Percentiles rank a stretch among this genome's conserved stretches.
Evolutionary conservation across 1,140 invertebrate species (phyloP).

Genomic region (Lanistes nyassanus): DNA sequence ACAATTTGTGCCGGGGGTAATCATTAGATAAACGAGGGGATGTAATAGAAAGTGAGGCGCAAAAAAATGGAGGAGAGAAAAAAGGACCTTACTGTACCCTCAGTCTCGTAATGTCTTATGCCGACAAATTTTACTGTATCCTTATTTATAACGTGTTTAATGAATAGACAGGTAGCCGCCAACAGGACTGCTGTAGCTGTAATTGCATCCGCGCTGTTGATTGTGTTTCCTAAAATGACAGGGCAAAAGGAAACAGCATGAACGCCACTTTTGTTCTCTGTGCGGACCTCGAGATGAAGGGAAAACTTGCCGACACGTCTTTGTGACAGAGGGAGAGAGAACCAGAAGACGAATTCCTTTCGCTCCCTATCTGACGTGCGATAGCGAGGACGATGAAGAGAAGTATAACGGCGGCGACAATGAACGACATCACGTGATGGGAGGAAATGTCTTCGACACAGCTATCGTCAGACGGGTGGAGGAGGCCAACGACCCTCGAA

Average conservation of each 20-base stretch:
- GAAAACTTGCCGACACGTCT: constrained; percentile 9
- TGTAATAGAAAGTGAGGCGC: too few relatives aligned
- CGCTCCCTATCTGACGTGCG: neutral
- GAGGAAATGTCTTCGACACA: constrained; percentile 10
- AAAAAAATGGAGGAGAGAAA: too few relatives aligned
- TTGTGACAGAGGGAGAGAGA: neutral
- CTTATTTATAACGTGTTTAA: too few relatives aligned
- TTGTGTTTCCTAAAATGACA: neutral
- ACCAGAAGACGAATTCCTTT: neutral
- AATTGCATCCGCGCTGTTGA: neutral
- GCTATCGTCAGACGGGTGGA: neutral
- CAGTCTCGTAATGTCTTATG: too few relatives aligned
- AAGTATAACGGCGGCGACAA: neutral
- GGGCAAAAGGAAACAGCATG: neutral
- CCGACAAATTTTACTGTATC: too few relatives aligned
- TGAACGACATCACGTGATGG: neutral
- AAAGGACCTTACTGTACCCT: too few relatives aligned
- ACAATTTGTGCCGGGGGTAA: too few relatives aligned
- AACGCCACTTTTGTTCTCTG: neutral
- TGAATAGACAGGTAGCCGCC: too few relatives aligned
- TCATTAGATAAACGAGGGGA: too few relatives aligned
- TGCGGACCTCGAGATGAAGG: constrained; percentile 1
- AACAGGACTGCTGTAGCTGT: neutral
- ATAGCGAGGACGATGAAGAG: neutral
- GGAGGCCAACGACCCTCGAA: neutral